A percentile compares a stretch with the other conserved stretches of the same genome.
These are phyloP conservation scores for Odontomyia ornata DNA, from an alignment of 2,888 invertebrate genomes.

Conservation along the genomic window DNA sequence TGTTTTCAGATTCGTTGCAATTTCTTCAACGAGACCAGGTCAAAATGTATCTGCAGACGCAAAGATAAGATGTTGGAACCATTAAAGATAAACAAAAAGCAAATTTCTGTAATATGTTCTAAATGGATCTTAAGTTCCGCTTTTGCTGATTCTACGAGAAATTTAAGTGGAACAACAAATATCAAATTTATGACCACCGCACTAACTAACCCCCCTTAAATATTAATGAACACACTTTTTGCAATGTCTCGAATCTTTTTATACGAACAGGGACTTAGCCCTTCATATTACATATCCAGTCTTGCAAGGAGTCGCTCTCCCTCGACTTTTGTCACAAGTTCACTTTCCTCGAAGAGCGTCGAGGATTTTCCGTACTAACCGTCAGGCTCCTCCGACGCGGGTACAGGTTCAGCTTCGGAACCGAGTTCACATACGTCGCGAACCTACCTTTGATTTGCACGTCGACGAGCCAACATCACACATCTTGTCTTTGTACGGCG, in stretches of 20 bases:
- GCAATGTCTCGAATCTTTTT: conserved; percentile 18
- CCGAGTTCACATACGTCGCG: not conserved
- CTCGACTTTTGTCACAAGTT: conserved; percentile 22
- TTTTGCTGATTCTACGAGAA: too few relatives aligned
- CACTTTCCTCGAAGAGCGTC: conserved; percentile 14
- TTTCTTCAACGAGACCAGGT: too few relatives aligned
- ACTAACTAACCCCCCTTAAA: not conserved
- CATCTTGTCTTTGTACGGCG: not conserved
- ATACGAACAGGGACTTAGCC: not conserved
- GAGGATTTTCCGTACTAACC: not conserved
- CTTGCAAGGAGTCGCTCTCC: conserved; percentile 21
- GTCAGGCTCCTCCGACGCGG: not conserved
- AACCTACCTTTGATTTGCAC: not conserved
- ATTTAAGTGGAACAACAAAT: too few relatives aligned
- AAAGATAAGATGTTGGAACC: too few relatives aligned
- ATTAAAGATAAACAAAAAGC: too few relatives aligned
- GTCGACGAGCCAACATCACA: not conserved
- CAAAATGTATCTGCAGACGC: too few relatives aligned
- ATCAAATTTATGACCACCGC: not conserved
- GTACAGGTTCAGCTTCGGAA: not conserved
- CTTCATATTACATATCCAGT: conserved; percentile 10
- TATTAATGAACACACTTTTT: conserved; percentile 21
- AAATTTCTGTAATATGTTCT: too few relatives aligned
- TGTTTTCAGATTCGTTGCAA: too few relatives aligned
- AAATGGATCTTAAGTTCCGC: too few relatives aligned